Conservation (phyloP, 2,797 vertebrate species). For the Neoniphon sammara region DNA sequence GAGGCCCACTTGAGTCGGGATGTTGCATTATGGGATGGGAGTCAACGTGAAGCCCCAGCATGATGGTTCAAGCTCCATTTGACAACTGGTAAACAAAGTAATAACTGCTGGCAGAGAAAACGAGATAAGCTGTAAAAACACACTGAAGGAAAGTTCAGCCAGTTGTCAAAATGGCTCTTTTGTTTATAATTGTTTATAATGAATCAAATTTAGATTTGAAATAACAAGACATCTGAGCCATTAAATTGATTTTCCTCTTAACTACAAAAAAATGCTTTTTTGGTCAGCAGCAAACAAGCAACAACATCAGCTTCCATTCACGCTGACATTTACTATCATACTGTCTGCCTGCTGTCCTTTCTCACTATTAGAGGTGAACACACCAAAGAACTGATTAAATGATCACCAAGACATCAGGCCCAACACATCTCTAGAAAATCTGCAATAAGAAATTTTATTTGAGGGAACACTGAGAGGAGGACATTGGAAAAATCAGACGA, state of each 20-base stretch:
- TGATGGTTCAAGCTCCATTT: conserved; percentile 48
- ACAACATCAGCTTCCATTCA: too few relatives aligned
- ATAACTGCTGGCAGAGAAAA: conserved; percentile 33
- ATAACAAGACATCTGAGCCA: conserved; percentile 20
- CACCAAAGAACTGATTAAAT: neutral
- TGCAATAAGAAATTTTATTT: neutral
- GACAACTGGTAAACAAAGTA: conserved; percentile 60
- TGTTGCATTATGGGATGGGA: conserved; percentile 6
- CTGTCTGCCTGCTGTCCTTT: too few relatives aligned
- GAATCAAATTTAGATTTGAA: conserved; percentile 5
- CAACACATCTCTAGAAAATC: neutral
- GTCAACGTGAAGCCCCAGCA: conserved; percentile 13
- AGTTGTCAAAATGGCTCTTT: conserved; percentile 18
- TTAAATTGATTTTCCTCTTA: conserved; percentile 25
- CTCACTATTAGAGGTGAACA: neutral
- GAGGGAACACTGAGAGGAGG: neutral
- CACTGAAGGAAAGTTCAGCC: neutral
- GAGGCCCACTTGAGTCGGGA: conserved; percentile 11
- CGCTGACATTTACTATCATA: too few relatives aligned
- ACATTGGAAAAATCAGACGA: neutral
- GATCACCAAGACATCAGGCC: neutral
- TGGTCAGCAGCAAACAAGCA: too few relatives aligned
- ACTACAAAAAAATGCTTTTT: too few relatives aligned
- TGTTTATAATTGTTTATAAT: conserved; percentile 1
- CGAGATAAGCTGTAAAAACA: conserved; percentile 25